These are phyloP conservation scores for Yponomeuta cagnagella DNA, from an alignment of 2,888 invertebrate species.

Conservation along the genomic window DNA sequence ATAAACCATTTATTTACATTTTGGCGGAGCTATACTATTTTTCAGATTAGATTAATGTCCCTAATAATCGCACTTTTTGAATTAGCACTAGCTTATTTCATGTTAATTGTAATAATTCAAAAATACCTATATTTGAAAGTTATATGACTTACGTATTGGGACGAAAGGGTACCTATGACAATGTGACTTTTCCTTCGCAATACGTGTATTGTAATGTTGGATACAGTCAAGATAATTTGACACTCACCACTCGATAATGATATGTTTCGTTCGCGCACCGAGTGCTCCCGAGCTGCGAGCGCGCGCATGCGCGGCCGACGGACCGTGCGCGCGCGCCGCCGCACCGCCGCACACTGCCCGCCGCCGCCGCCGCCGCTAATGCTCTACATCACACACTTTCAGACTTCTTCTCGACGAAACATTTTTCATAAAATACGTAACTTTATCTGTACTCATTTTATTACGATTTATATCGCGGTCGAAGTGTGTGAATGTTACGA, in stretches of 20 bases:
- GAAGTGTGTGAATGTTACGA: not conserved
- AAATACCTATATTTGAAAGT: not conserved
- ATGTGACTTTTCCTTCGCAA: not conserved
- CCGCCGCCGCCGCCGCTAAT: not conserved
- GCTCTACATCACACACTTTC: no score
- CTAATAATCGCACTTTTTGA: no score
- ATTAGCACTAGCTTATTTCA: no score
- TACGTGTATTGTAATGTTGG: no score
- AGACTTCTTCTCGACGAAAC: no score
- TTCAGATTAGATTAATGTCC: no score
- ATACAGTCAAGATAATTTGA: not conserved
- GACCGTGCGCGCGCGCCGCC: constrained; percentile 16
- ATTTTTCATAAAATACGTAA: no score
- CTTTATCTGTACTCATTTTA: not conserved
- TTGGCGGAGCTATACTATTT: no score
- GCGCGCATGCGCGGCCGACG: not conserved
- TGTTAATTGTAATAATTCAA: no score
- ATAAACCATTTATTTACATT: no score
- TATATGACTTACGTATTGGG: no score
- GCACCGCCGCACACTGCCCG: not conserved
- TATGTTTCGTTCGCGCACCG: not conserved
- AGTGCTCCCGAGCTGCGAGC: not conserved
- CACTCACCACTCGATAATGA: not conserved
- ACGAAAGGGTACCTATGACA: not conserved
- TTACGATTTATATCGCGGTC: not conserved